phyloP scores from a whole-genome alignment of 2,797 vertebrate genomes.

The Dendrocincla tyrannina region DNA sequence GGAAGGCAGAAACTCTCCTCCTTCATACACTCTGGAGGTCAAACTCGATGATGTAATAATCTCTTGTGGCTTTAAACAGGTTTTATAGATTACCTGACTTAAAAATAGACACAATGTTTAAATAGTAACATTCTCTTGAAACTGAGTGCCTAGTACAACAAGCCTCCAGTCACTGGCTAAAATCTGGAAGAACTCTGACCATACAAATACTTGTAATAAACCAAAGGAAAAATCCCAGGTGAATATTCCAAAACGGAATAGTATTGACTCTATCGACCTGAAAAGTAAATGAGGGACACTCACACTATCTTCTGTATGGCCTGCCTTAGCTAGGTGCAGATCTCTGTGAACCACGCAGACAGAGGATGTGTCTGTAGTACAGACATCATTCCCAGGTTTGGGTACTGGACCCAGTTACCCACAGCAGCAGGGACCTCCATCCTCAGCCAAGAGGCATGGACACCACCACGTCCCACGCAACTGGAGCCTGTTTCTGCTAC shows the following conservation, averaged over 20 bases:
- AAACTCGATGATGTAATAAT: background rate
- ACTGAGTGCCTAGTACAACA: background rate
- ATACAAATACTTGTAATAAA: background rate
- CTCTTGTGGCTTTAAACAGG: background rate
- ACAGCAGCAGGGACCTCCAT: background rate
- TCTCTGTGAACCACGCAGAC: accelerated
- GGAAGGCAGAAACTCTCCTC: background rate
- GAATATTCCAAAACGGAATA: background rate
- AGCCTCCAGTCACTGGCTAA: background rate
- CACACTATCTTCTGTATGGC: background rate
- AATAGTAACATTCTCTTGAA: background rate
- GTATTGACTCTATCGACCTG: background rate
- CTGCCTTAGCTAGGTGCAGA: background rate
- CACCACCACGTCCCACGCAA: accelerated
- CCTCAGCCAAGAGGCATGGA: background rate
- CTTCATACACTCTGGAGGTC: background rate
- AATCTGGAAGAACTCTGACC: background rate
- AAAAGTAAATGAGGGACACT: accelerated
- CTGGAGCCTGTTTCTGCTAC: background rate
- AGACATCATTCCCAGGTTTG: background rate
- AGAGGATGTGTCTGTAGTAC: accelerated
- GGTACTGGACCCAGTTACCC: background rate
- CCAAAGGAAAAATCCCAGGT: background rate
- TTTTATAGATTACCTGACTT: conserved; percentile 20
- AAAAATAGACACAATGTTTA: conserved; percentile 19